Conservation (phyloP, 2,797 vertebrate genomes). For the Poeciliopsis infans region DNA sequence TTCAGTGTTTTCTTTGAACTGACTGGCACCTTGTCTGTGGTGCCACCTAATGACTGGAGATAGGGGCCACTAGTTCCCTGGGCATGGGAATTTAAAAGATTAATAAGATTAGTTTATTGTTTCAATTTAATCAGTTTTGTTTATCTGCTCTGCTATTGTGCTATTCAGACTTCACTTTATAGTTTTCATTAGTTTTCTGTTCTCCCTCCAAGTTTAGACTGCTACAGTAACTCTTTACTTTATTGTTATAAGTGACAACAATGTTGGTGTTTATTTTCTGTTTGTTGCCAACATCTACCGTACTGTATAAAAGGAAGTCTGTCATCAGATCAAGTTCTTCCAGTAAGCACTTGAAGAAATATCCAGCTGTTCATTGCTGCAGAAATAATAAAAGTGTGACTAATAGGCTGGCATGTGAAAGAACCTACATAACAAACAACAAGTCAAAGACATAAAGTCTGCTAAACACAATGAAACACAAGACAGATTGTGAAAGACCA, state of each 20-base stretch:
- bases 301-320: not conserved
- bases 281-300: not conserved
- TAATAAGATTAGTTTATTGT: not conserved
- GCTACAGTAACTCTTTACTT: not conserved
- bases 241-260: not conserved
- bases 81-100: not conserved
- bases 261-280: not conserved
- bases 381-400: constrained; percentile 4
- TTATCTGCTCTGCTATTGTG: not conserved
- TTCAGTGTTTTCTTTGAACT: not conserved
- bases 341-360: not conserved
- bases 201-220: not conserved
- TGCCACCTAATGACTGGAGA: not conserved
- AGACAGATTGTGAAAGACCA: constrained; percentile 28
- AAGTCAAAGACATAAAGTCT: not conserved
- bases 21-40: not conserved
- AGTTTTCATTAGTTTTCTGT: not conserved
- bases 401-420: not conserved
- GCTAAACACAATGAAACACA: constrained; percentile 13
- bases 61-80: too few relatives aligned
- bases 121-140: not conserved
- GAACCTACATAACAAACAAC: constrained; percentile 5
- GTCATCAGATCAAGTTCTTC: not conserved
- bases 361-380: not conserved
- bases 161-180: not conserved